Percentiles rank a stretch among this genome's conserved stretches.
Conservation (phyloP, 2,797 vertebrate species). For the Poecilia picta region DNA sequence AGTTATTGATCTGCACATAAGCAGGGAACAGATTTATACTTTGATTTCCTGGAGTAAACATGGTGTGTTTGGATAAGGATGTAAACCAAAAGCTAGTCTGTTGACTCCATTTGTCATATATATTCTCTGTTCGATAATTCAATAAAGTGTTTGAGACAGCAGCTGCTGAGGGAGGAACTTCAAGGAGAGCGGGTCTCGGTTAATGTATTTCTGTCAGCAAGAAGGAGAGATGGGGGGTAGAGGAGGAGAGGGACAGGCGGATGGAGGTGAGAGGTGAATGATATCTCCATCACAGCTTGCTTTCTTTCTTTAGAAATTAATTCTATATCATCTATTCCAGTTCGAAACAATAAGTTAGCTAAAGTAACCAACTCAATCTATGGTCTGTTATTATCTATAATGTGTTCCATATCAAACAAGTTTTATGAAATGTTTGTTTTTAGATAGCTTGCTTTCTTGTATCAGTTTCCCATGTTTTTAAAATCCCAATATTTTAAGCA, state of each 20-base stretch:
- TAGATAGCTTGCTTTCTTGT: not conserved
- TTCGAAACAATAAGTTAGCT: not conserved
- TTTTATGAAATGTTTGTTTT: slow-evolving; percentile 33
- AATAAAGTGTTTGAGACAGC: slow-evolving; percentile 79
- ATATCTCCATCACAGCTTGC: slow-evolving; percentile 37
- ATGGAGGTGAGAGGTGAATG: slow-evolving; percentile 50
- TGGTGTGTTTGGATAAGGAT: slow-evolving; percentile 72
- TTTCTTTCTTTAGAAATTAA: slow-evolving; percentile 11
- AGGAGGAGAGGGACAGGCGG: slow-evolving; percentile 46
- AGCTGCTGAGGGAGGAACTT: slow-evolving; percentile 75
- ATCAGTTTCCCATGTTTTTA: not conserved
- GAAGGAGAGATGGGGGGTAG: slow-evolving; percentile 53
- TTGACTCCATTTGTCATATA: slow-evolving; percentile 81
- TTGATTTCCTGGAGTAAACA: slow-evolving; percentile 77
- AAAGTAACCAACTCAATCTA: not conserved
- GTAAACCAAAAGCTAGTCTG: slow-evolving; percentile 75
- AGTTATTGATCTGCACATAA: slow-evolving; percentile 62
- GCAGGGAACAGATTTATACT: slow-evolving; percentile 73
- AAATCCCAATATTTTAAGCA: not conserved
- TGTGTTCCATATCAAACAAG: slow-evolving; percentile 16
- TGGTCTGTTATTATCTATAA: not conserved
- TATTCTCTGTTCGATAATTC: slow-evolving; percentile 79
- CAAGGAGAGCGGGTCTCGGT: slow-evolving; percentile 67
- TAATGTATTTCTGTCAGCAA: slow-evolving; percentile 81
- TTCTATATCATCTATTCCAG: not conserved